Evolutionary conservation across 2,888 invertebrate species (phyloP).

Genomic region (Leptinotarsa tumamoca): DNA sequence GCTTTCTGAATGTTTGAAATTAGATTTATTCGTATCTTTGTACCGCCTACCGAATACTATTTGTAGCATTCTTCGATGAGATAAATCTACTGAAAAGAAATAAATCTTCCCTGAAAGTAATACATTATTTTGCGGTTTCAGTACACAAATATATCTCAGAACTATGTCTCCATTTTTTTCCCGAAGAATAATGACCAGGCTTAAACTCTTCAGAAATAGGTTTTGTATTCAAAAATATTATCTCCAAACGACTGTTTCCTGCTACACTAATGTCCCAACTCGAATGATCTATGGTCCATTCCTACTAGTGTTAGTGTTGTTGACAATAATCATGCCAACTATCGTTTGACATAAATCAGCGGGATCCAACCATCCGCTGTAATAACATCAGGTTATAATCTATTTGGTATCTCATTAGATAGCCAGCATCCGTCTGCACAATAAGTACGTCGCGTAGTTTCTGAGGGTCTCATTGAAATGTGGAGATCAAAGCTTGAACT

Average conservation of each 20-base stretch:
- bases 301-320: background rate
- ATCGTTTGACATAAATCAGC: slow-evolving; percentile 7
- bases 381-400: slow-evolving; percentile 12
- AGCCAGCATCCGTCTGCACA: slow-evolving; percentile 17
- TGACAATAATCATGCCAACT: background rate
- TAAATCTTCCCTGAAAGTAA: too few species aligned
- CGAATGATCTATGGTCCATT: background rate
- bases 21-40: too few species aligned
- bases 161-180: too few species aligned
- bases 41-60: too few species aligned
- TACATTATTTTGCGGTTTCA: too few species aligned
- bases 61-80: too few species aligned
- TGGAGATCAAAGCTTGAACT: slow-evolving; percentile 22
- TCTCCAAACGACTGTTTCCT: background rate
- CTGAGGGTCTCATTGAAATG: slow-evolving; percentile 17
- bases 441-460: slow-evolving; percentile 16
- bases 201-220: background rate
- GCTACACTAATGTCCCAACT: background rate
- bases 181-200: too few species aligned
- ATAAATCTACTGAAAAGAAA: too few species aligned
- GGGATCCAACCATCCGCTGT: background rate
- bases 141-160: too few species aligned
- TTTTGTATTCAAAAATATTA: background rate
- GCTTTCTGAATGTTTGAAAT: too few species aligned
- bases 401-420: slow-evolving; percentile 27